Base-by-base conservation (phyloP, 2,797 vertebrate species). In the Halcyon leucocephala region DNA sequence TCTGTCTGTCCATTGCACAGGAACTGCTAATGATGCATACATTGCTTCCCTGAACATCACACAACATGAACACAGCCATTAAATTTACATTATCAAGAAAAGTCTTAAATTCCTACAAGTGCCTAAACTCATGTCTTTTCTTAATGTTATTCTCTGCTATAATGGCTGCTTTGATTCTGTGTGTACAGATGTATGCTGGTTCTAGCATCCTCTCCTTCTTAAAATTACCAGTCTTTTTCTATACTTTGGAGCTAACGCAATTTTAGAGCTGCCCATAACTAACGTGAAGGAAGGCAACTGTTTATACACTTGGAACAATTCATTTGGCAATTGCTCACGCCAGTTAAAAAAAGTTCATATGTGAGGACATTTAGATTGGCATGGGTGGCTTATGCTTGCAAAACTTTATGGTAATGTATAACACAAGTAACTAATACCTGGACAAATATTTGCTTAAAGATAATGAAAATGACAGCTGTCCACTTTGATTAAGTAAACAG, bases 361-460 rank as follows among this genome's bases (percentile, higher is more conserved):
- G 16, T 12, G 6, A 74, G 54, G 33, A 31, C 33, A 26, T 51
- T 44, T 39, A 46, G 82, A 82, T 71, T 65, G 93, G n/a, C 37
- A 5, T 5, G 21, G 51, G 42, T 31, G 81, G 39, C 24, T 86
- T 70, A 91, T 89, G 42, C 55, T 46, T 67, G 33, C 61, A 55
- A 64, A 94, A 44, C 35, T 37, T 70, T 37, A 66, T 78, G 72
- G 54, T 64, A 55, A 7, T 48, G n/a, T 67, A 37, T 86, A 79
- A 69, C 37, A 55, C 37, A 90, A 79, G 54, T 51, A 70, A 79
- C 55, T 92, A 78, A 94, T 90, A 82, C 83, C 41, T 58, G 20
- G 73, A 73, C 46, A 96, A 96, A 90, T 85, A 90, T 87, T 96
- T 95, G 88, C 86, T 83, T 46, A 76, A 92, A 62, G 35, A 69